Conservation (phyloP, 2,888 invertebrate species). For the Drosophila pseudotakahashii region DNA sequence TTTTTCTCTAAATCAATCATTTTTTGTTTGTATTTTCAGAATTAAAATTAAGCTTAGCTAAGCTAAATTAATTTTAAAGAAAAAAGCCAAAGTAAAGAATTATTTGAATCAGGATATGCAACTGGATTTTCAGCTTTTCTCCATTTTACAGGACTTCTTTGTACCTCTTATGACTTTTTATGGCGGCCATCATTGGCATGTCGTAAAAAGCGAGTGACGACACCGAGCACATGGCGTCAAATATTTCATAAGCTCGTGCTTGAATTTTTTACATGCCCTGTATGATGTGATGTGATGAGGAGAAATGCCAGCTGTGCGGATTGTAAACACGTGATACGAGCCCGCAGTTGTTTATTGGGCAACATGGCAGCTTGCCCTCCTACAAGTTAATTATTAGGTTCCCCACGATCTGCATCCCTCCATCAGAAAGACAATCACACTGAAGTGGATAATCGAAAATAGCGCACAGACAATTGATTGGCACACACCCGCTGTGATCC, state of each 20-base stretch:
- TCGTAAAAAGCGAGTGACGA: constrained; percentile 75
- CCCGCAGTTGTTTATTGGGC: constrained; percentile 11
- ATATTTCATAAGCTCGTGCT: constrained; percentile 55
- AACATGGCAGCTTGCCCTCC: background rate
- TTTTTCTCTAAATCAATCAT: no score
- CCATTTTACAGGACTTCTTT: constrained; percentile 45
- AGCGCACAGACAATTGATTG: constrained; percentile 44
- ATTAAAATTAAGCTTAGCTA: no score
- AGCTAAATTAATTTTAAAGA: no score
- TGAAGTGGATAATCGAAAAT: constrained; percentile 25
- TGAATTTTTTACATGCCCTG: constrained; percentile 50
- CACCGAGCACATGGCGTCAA: constrained; percentile 69
- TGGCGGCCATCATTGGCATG: constrained; percentile 74
- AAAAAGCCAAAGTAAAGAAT: no score
- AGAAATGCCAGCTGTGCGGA: constrained; percentile 56
- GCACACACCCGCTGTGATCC: constrained; percentile 17
- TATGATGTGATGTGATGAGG: constrained; percentile 1
- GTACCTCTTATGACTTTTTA: constrained; percentile 56
- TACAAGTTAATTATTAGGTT: constrained; percentile 25
- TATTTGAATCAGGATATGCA: constrained; percentile 10
- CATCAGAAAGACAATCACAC: background rate
- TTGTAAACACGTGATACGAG: constrained; percentile 62
- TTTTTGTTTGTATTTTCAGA: no score
- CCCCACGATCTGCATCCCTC: background rate
- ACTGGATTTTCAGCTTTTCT: constrained; percentile 4